phyloP scores from a whole-genome alignment of 2,797 vertebrate species.

The Eulemur mongoz region DNA sequence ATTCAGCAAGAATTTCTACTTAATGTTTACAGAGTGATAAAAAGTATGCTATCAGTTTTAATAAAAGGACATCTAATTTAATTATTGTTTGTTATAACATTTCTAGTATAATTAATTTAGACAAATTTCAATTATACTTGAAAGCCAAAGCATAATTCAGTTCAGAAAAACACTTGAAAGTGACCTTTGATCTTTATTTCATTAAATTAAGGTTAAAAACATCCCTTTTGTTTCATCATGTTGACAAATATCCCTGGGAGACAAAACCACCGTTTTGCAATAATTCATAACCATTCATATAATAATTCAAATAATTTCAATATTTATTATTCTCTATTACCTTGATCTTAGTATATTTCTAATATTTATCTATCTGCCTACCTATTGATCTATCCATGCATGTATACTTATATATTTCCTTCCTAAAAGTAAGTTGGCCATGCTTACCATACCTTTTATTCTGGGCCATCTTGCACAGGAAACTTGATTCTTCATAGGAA shows the following conservation, averaged over 20 bases:
- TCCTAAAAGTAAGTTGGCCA: not conserved
- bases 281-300: slow-evolving; percentile 64
- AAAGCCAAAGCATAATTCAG: slow-evolving; percentile 69
- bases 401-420: not conserved
- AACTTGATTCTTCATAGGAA: not conserved
- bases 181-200: slow-evolving; percentile 81
- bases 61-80: slow-evolving; percentile 53
- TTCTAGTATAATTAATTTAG: slow-evolving; percentile 68
- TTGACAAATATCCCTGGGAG: slow-evolving; percentile 67
- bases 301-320: slow-evolving; percentile 65
- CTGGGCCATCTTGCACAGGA: not conserved
- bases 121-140: slow-evolving; percentile 63
- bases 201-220: slow-evolving; percentile 75
- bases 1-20: slow-evolving; percentile 59
- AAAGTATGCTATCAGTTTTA: slow-evolving; percentile 35
- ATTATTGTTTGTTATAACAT: slow-evolving; percentile 61
- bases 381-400: not conserved
- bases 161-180: slow-evolving; percentile 71
- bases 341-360: slow-evolving; percentile 19
- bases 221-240: slow-evolving; percentile 75
- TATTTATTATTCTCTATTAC: slow-evolving; percentile 47
- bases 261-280: slow-evolving; percentile 61
- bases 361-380: not conserved
- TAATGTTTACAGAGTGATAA: slow-evolving; percentile 36
- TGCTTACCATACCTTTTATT: not conserved